These are phyloP conservation scores for Drosophila asahinai DNA, from an alignment of 1,140 invertebrate genomes.

Conservation along the genomic window DNA sequence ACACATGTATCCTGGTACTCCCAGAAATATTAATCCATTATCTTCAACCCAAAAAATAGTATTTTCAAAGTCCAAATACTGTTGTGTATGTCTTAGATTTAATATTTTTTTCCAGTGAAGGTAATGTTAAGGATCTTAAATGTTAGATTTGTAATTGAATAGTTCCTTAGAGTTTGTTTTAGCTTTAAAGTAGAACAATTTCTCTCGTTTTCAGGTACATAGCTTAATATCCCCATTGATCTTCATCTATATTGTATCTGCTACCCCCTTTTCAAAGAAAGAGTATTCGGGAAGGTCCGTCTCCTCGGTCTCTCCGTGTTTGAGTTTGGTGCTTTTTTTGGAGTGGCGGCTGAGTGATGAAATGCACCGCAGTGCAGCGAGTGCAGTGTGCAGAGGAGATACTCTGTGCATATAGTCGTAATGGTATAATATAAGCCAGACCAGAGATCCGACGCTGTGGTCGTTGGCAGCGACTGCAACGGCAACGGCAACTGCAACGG, in stretches of 20 bases:
- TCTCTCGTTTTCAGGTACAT: background rate
- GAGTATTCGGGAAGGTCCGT: constrained; percentile 20
- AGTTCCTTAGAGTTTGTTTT: too few species aligned
- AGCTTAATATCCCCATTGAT: background rate
- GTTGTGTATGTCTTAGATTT: too few species aligned
- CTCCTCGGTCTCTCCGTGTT: background rate
- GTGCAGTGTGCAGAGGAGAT: constrained; percentile 5
- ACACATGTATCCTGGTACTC: too few species aligned
- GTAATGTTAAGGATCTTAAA: too few species aligned
- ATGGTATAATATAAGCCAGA: constrained; percentile 44
- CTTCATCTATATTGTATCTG: too few species aligned
- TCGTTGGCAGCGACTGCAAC: constrained; percentile 14
- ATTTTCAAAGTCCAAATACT: too few species aligned
- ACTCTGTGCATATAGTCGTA: constrained; percentile 4
- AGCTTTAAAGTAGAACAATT: background rate
- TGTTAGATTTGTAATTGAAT: too few species aligned
- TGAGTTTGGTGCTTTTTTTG: constrained; percentile 23
- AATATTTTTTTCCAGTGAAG: too few species aligned
- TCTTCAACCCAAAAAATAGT: too few species aligned
- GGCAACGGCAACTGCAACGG: background rate
- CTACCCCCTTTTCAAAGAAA: background rate
- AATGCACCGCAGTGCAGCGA: constrained; percentile 47
- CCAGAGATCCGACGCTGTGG: constrained; percentile 20
- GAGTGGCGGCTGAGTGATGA: constrained; percentile 64
- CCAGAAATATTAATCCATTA: too few species aligned